These are phyloP conservation scores for Pagrus major DNA, from an alignment of 2,113 vertebrate species.

Conservation along the genomic window DNA sequence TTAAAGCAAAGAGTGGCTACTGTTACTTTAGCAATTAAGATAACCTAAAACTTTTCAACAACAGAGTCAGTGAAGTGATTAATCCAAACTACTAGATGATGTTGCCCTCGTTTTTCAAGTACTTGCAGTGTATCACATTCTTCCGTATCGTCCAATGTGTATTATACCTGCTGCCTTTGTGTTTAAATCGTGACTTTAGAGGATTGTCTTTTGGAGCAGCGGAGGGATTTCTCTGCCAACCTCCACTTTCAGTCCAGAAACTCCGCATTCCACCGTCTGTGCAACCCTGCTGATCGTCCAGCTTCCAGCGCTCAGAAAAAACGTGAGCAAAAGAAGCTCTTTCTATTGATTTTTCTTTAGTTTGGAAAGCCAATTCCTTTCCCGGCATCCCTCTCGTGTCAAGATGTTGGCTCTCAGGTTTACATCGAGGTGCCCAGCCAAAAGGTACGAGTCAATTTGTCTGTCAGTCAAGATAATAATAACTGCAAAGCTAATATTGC, in stretches of 20 bases:
- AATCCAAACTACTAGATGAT: conserved; percentile 27
- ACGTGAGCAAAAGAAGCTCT: conserved; percentile 39
- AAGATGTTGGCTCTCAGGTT: conserved; percentile 47
- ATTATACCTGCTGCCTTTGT: conserved; percentile 56
- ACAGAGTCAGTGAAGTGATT: conserved; percentile 16
- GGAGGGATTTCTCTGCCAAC: conserved; percentile 51
- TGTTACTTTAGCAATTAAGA: conserved; percentile 55
- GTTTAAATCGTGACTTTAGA: conserved; percentile 60
- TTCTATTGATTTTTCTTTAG: conserved; percentile 46
- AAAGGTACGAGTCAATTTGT: conserved; percentile 53
- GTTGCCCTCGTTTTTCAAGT: conserved; percentile 32
- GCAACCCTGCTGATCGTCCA: conserved; percentile 44
- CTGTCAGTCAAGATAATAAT: conserved; percentile 54
- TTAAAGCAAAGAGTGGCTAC: conserved; percentile 50
- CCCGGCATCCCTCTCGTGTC: conserved; percentile 61
- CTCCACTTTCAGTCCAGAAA: conserved; percentile 60
- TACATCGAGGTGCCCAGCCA: conserved; percentile 21
- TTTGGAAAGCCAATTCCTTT: conserved; percentile 56
- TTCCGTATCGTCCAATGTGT: conserved; percentile 21
- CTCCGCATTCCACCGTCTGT: conserved; percentile 65
- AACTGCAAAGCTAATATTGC: conserved; percentile 42
- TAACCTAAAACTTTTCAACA: conserved; percentile 32
- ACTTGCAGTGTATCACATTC: conserved; percentile 18
- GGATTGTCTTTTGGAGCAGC: conserved; percentile 58
- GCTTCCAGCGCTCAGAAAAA: conserved; percentile 51